Evolutionary conservation across 2,888 invertebrate species (phyloP).

Genomic region (Ischnus inquisitorius): DNA sequence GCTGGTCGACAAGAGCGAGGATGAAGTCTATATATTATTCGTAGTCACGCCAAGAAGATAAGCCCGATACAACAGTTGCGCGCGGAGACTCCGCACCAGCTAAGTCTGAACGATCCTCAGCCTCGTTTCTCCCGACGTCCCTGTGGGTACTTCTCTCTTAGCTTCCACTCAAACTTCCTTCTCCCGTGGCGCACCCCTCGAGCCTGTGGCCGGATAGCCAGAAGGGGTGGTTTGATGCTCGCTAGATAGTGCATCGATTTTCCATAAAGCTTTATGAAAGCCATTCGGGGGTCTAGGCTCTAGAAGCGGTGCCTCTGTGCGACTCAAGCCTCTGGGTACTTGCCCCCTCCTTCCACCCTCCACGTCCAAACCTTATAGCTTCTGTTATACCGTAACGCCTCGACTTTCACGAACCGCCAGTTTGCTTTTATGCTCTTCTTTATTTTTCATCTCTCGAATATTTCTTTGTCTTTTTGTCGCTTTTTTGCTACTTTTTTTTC

Average conservation of each 20-base stretch:
- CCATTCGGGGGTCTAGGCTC: constrained; percentile 71
- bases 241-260: constrained; percentile 79
- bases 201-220: constrained; percentile 31
- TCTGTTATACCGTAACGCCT: constrained; percentile 6
- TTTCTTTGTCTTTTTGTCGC: constrained; percentile 13
- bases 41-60: constrained; percentile 59
- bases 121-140: constrained; percentile 38
- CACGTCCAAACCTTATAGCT: constrained; percentile 16
- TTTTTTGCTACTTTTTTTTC: neutral
- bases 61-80: constrained; percentile 46
- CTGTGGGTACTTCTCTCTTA: constrained; percentile 33
- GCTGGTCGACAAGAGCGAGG: neutral
- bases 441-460: constrained; percentile 39
- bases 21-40: constrained; percentile 56
- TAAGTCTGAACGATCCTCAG: constrained; percentile 55
- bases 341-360: neutral
- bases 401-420: constrained; percentile 24
- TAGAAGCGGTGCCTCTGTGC: constrained; percentile 18
- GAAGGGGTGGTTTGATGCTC: constrained; percentile 73
- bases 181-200: constrained; percentile 30
- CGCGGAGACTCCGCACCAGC: constrained; percentile 49
- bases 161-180: constrained; percentile 47
- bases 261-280: constrained; percentile 78
- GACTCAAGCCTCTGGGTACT: constrained; percentile 5
- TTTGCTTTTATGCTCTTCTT: constrained; percentile 17